Evolutionary conservation across 2,888 invertebrate species (phyloP).

Genomic region (Xestia rhomboidea): DNA sequence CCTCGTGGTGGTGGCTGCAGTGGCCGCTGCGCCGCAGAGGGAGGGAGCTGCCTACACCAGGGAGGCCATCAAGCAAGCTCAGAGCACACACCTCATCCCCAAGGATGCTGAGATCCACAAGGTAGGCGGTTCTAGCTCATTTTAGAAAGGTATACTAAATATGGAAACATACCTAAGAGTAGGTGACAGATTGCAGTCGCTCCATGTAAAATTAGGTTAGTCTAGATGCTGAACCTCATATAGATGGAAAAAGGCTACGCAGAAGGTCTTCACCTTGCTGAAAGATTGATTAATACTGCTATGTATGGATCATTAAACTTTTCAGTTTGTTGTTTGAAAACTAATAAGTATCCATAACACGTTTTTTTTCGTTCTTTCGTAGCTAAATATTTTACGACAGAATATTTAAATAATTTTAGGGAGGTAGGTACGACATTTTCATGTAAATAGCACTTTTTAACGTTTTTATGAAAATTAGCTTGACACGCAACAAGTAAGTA

Average conservation of each 20-base stretch:
- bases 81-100: constrained; percentile 95
- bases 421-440: too few species aligned
- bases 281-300: background rate
- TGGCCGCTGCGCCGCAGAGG: constrained; percentile 92
- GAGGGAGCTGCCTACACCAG: constrained; percentile 96
- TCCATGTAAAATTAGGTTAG: background rate
- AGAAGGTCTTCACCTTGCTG: background rate
- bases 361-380: background rate
- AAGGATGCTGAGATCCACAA: constrained; percentile 96
- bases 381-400: background rate
- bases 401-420: background rate
- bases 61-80: constrained; percentile 96
- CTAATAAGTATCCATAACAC: background rate
- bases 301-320: background rate
- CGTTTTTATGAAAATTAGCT: too few species aligned
- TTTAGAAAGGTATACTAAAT: background rate
- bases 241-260: background rate
- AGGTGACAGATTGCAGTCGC: background rate
- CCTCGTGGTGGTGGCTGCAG: constrained; percentile 87
- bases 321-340: background rate
- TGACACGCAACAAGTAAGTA: background rate
- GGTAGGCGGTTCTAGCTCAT: constrained; percentile 80
- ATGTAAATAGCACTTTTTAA: too few species aligned
- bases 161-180: background rate
- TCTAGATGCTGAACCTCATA: background rate